These are phyloP conservation scores for Thermophis baileyi DNA, from an alignment of 2,113 vertebrate species.

Conservation along the genomic window DNA sequence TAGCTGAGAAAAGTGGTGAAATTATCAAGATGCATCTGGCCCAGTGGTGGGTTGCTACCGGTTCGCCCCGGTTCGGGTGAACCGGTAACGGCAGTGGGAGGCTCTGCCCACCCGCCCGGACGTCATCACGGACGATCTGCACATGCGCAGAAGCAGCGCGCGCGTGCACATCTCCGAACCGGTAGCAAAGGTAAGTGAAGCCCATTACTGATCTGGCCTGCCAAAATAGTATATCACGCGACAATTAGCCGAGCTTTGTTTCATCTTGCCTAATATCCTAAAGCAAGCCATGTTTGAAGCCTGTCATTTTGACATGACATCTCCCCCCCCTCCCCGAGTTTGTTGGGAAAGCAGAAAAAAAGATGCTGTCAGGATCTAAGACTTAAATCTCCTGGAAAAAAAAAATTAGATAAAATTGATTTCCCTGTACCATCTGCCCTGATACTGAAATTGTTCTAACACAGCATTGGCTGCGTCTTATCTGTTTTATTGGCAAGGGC, in stretches of 20 bases:
- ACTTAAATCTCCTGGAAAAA: neutral
- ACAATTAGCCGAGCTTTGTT: neutral
- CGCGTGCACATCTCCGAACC: too few species aligned
- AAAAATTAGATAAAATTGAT: neutral
- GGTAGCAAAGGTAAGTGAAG: too few species aligned
- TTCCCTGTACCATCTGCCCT: neutral
- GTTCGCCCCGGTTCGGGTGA: too few species aligned
- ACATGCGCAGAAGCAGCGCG: too few species aligned
- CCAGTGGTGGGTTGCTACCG: too few species aligned
- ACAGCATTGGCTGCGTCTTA: neutral
- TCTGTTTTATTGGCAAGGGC: neutral
- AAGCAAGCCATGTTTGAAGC: neutral
- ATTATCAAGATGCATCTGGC: too few species aligned
- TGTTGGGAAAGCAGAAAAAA: neutral
- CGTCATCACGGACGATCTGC: too few species aligned
- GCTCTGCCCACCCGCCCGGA: too few species aligned
- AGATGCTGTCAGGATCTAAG: neutral
- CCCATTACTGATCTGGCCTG: too few species aligned
- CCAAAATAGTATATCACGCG: neutral
- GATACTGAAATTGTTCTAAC: neutral
- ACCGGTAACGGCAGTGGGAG: too few species aligned
- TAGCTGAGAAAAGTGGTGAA: neutral
- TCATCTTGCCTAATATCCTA: neutral
- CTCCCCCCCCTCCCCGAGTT: accelerated
- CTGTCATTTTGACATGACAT: neutral